Evolutionary conservation across 2,888 invertebrate species (phyloP), one percentile per base, ranked within the genome.

Genomic region (Tuberolachnus salignus): DNA sequence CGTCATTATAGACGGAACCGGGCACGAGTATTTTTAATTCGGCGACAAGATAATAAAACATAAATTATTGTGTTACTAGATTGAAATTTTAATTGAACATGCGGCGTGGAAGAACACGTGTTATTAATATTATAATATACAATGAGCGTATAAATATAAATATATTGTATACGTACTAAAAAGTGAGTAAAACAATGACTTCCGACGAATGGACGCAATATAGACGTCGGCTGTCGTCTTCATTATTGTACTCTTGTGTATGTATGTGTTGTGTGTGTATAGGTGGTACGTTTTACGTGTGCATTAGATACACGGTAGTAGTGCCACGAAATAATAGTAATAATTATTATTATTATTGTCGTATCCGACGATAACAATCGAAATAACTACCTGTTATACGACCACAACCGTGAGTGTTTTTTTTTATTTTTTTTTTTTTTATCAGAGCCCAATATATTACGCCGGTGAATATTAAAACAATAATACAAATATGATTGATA

Each of bases 211-310:
- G 19, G 57, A 71, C 34, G 3, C 57, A 71, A 71, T 57, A 57
- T 44, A 71, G 70, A 71, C 57, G 57, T 71, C 46, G 44, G 23
- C 55, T 69, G 70, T 34, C 70, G 42, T 57, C 70, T 44, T 16
- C 19, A 57, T n/a, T 13, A 55, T 55, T 70, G 44, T 51, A 67
- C 0, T 69, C 13, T 8, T 34, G 26, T 26, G 26, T 16, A 19
- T 14, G 69, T 16, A 19, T 14, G 69, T 42, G 19, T 26, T n/a
- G 34, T n/a, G n/a, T n/a, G 16, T 42, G 42, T 67, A 51, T n/a
- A 13, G n/a, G 51, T 6, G 34, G 34, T 34, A 34, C 3, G 34
- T 34, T 34, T 16, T 16, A 21, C 55, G 49, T 42, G 42, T 16
- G 4, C 21, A 3, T 23, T 9, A 26, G 59, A n/a, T 9, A 34